These are phyloP conservation scores for Dicrostonyx torquatus DNA, from an alignment of 2,797 vertebrate species.

Conservation along the genomic window DNA sequence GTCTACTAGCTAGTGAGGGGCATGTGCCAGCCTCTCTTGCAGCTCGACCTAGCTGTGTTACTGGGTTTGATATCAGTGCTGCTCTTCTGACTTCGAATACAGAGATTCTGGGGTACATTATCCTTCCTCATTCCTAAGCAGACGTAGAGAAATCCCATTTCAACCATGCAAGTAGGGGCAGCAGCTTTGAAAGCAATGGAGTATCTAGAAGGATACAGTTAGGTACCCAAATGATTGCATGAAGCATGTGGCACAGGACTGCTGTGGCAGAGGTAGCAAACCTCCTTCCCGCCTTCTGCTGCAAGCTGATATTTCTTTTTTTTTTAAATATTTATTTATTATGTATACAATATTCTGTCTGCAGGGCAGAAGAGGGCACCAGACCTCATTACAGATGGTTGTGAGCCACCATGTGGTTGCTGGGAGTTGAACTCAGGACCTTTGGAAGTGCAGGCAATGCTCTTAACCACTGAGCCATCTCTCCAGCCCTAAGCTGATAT, in stretches of 20 bases:
- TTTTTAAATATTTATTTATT: too few species aligned
- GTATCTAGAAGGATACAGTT: not conserved
- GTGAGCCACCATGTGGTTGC: too few species aligned
- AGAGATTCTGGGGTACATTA: not conserved
- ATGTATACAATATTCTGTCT: too few species aligned
- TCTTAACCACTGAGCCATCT: too few species aligned
- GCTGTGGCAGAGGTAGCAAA: not conserved
- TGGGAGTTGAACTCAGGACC: too few species aligned
- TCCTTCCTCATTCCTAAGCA: not conserved
- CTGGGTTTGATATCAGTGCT: not conserved
- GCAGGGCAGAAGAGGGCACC: too few species aligned
- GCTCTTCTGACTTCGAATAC: not conserved
- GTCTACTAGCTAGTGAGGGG: not conserved
- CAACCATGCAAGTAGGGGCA: not conserved
- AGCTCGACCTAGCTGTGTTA: accelerated
- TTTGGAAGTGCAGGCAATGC: too few species aligned
- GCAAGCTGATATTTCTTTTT: not conserved
- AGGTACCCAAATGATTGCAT: not conserved
- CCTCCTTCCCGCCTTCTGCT: not conserved
- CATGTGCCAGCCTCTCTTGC: not conserved
- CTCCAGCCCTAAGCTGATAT: too few species aligned
- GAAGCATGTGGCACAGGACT: not conserved
- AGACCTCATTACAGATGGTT: too few species aligned
- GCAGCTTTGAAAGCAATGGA: not conserved
- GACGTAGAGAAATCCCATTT: not conserved